Percentiles rank a stretch among this genome's conserved stretches.
These are phyloP conservation scores for Drepanosiphum platanoidis DNA, from an alignment of 2,888 invertebrate genomes.

Conservation along the genomic window DNA sequence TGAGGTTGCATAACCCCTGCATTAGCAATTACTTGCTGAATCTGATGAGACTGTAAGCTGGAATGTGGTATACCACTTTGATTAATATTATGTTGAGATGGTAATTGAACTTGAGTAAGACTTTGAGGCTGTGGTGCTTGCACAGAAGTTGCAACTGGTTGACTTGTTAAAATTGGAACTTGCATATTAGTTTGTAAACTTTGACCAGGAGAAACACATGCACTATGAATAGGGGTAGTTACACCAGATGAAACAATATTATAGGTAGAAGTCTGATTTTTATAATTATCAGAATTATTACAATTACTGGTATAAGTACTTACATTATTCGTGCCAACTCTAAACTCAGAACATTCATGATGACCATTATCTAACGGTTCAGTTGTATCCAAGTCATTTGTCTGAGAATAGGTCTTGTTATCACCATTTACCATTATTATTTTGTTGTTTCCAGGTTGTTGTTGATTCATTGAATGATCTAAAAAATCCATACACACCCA, in stretches of 20 bases:
- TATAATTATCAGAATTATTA: conserved; percentile 62
- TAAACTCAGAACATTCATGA: conserved; percentile 52
- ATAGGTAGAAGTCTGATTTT: conserved; percentile 54
- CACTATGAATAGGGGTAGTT: conserved; percentile 60
- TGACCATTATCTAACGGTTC: conserved; percentile 53
- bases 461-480: conserved; percentile 77
- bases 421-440: conserved; percentile 55
- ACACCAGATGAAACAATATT: conserved; percentile 60
- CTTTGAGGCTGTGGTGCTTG: conserved; percentile 65
- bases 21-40: conserved; percentile 66
- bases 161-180: conserved; percentile 51
- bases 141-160: conserved; percentile 35
- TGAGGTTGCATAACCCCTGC: conserved; percentile 63
- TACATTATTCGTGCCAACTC: conserved; percentile 63
- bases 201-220: conserved; percentile 66
- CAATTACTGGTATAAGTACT: conserved; percentile 64
- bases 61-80: conserved; percentile 65
- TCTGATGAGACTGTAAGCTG: conserved; percentile 66
- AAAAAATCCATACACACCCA: conserved; percentile 96
- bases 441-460: conserved; percentile 62
- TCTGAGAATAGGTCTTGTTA: conserved; percentile 36
- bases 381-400: conserved; percentile 46
- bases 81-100: conserved; percentile 65
- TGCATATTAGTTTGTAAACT: conserved; percentile 65
- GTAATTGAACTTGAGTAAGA: conserved; percentile 64